Evolutionary conservation across 1,140 invertebrate species (phyloP), one percentile per base, ranked within the genome.

Genomic region (Drosophila arawakana): DNA sequence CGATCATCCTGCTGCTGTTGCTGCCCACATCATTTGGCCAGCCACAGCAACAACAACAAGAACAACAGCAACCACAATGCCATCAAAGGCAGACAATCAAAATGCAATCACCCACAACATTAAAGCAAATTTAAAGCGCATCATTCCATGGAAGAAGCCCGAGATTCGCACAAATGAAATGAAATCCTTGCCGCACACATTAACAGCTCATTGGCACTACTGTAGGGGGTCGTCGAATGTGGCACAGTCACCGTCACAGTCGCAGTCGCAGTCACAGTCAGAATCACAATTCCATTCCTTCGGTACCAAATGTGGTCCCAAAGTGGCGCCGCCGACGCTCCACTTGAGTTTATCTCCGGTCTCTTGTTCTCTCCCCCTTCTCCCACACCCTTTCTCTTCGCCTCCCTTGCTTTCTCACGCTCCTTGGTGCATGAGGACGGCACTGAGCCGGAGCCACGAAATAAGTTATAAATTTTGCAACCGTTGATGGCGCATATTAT

Each of bases 381-480:
- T 30, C 25, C 50, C 34, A 47, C 41, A 3, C 58, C 43, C 47
- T 35, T 54, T 8, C 21, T 9, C 43, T 34, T 30, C 41, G 8
- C 39, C 25, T 59, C 6, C 30, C 41, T 13, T 63, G 41, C 63
- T 59, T 43, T 66, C 52, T 70, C 49, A 58, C 57, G 34, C 49
- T 77, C 47, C 63, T 55, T 13, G 39, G 50, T 39, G 47, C 47
- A 46, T 37, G 47, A 13, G 9, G 60, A 13, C 47, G 52, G 55
- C 2, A 60, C 68, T 47, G 35, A 9, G 60, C 21, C 47, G 59
- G 47, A 7, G 68, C 68, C 57, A 61, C 69, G 81, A 84, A 89
- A 89, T 89, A 89, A 89, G 84, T 89, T 89, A 89, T 89, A 89
- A 89, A 89, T 89, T 89, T 84, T 89, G 84, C 84, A 89, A 89